Evolutionary conservation across 2,113 vertebrate species (phyloP).

Genomic region (Sorex fumeus): DNA sequence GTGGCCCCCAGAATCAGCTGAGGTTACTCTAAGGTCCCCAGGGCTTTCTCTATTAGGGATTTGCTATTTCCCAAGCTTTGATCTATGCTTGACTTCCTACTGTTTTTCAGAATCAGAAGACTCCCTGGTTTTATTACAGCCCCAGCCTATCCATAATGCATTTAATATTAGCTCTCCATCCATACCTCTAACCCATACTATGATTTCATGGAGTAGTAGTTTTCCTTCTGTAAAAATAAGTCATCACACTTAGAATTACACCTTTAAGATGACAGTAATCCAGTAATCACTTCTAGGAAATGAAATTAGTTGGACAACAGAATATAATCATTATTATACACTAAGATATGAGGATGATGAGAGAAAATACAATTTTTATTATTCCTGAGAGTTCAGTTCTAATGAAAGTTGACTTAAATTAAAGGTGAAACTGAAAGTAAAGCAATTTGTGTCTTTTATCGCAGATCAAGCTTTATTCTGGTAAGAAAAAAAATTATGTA

Average conservation of each 20-base stretch:
- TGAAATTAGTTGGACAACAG: slow-evolving; percentile 73
- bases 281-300: slow-evolving; percentile 80
- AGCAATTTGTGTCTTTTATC: slow-evolving; percentile 79
- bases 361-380: slow-evolving; percentile 52
- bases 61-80: slow-evolving; percentile 73
- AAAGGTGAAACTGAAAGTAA: slow-evolving; percentile 67
- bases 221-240: slow-evolving; percentile 78
- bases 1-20: not conserved
- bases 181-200: slow-evolving; percentile 59
- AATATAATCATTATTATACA: slow-evolving; percentile 69
- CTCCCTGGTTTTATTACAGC: slow-evolving; percentile 58
- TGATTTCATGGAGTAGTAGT: slow-evolving; percentile 69
- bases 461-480: slow-evolving; percentile 55
- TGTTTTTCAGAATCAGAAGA: slow-evolving; percentile 65
- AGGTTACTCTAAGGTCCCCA: not conserved
- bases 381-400: slow-evolving; percentile 59
- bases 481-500: slow-evolving; percentile 50
- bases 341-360: slow-evolving; percentile 44
- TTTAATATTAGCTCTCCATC: slow-evolving; percentile 68
- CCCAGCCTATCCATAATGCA: slow-evolving; percentile 60
- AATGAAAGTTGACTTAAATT: slow-evolving; percentile 78
- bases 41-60: slow-evolving; percentile 66
- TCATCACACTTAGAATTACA: slow-evolving; percentile 64
- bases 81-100: slow-evolving; percentile 64
- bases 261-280: slow-evolving; percentile 80